Percentiles rank a stretch among this genome's conserved stretches.
Evolutionary conservation across 2,888 invertebrate genomes (phyloP).

Genomic region (Trissolcus brochymenae): DNA sequence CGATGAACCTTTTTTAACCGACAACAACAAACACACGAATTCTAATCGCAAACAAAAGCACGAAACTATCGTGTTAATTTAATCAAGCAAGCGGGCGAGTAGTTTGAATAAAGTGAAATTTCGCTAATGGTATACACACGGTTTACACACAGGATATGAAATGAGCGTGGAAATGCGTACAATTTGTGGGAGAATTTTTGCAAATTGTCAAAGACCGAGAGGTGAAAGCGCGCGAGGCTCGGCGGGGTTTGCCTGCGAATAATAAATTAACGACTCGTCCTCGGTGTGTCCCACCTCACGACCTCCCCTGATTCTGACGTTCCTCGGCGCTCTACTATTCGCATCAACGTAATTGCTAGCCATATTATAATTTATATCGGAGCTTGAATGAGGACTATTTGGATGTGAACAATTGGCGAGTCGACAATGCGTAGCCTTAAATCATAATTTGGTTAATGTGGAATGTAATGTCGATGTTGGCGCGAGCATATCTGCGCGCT

Average conservation of each 20-base stretch:
- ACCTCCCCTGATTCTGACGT: constrained; percentile 43
- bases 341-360: constrained; percentile 71
- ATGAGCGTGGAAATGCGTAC: constrained; percentile 6
- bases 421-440: constrained; percentile 74
- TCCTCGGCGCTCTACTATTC: constrained; percentile 62
- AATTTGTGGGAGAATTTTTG: constrained; percentile 25
- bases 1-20: background rate
- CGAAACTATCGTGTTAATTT: constrained; percentile 44
- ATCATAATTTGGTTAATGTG: constrained; percentile 76
- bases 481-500: constrained; percentile 67
- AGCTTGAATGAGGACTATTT: constrained; percentile 70
- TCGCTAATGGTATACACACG: constrained; percentile 11
- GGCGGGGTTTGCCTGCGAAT: constrained; percentile 57
- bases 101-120: constrained; percentile 16
- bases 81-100: constrained; percentile 31
- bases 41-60: constrained; percentile 27
- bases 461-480: constrained; percentile 75
- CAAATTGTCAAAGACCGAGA: constrained; percentile 39
- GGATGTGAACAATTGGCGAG: constrained; percentile 72
- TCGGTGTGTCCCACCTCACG: constrained; percentile 37
- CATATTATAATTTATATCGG: constrained; percentile 72
- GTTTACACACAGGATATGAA: constrained; percentile 19
- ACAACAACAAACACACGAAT: background rate
- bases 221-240: constrained; percentile 42
- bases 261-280: constrained; percentile 61